These are phyloP conservation scores for Nyctibius bracteatus DNA, from an alignment of 2,113 vertebrate species.

Conservation along the genomic window DNA sequence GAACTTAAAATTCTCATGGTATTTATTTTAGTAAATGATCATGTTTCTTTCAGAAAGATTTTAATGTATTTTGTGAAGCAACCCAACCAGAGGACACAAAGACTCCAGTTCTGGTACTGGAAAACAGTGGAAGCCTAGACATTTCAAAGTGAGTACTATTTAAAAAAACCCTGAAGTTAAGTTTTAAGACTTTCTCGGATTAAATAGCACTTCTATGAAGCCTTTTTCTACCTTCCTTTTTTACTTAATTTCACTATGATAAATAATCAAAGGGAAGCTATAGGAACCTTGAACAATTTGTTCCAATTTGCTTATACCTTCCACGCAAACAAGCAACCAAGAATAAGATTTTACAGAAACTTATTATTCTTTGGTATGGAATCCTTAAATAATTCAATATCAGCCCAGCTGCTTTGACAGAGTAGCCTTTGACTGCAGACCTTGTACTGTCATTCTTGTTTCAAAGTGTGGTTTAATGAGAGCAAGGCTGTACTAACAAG, in stretches of 20 bases:
- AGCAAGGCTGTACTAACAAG: background rate
- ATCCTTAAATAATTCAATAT: background rate
- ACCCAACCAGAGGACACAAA: background rate
- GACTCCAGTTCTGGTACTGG: background rate
- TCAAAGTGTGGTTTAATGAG: background rate
- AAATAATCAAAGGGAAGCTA: background rate
- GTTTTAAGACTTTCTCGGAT: background rate
- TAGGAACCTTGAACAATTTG: background rate
- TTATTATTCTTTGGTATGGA: background rate
- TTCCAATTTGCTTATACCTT: background rate
- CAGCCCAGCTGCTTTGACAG: background rate
- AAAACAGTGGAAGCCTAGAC: background rate
- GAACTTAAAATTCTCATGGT: background rate
- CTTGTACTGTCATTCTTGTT: background rate
- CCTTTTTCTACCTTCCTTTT: background rate
- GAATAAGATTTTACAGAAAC: background rate
- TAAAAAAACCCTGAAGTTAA: background rate
- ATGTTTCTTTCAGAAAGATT: background rate
- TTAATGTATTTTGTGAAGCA: background rate
- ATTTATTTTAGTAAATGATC: background rate
- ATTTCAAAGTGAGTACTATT: background rate
- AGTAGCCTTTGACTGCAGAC: background rate
- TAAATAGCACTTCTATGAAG: background rate
- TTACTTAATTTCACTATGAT: background rate
- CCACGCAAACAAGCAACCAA: background rate